Evolutionary conservation across 1,140 invertebrate genomes (phyloP), one percentile per base, ranked within the genome.

Genomic region (Drosophila busckii): DNA sequence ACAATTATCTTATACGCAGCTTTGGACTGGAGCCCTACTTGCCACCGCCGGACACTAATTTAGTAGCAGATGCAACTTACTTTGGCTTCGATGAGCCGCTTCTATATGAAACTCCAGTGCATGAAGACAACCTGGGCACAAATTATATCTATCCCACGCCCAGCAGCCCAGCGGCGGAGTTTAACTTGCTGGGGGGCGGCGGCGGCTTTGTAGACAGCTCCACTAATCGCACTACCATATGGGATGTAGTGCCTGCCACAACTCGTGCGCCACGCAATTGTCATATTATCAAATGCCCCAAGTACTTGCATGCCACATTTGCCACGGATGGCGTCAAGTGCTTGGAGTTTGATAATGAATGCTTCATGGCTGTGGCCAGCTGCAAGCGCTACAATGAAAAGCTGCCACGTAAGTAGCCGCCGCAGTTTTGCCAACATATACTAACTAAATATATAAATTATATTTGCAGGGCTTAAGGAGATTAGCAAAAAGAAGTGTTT

Each of bases 221-320:
- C n/a, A n/a, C n/a, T n/a, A n/a, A n/a, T n/a, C n/a, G n/a, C n/a
- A n/a, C n/a, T n/a, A n/a, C n/a, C n/a, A n/a, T n/a, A n/a, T n/a
- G n/a, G n/a, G n/a, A n/a, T n/a, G n/a, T n/a, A n/a, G n/a, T n/a
- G n/a, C n/a, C n/a, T n/a, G n/a, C n/a, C n/a, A n/a, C n/a, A n/a
- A n/a, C n/a, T n/a, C n/a, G n/a, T n/a, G n/a, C n/a, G n/a, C n/a
- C n/a, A 17, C 34, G 54, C 10, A 58, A 58, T 16, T 58, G 54
- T 16, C 54, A 58, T 12, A 12, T 58, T 7, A 50, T 58, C 6
- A 58, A 58, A 16, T 58, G 54, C 26, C 54, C 54, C 28, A 58
- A 40, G 16, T 40, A 50, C 7, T 1, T 15, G 3, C 37, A 41
- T 3, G 6, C 35, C n/a, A 34, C 34, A 10, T 58, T 20, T 26